A percentile compares a stretch with the other conserved stretches of the same genome.
Evolutionary conservation across 2,888 invertebrate species (phyloP).

Genomic region (Stenolophus ochropezus): DNA sequence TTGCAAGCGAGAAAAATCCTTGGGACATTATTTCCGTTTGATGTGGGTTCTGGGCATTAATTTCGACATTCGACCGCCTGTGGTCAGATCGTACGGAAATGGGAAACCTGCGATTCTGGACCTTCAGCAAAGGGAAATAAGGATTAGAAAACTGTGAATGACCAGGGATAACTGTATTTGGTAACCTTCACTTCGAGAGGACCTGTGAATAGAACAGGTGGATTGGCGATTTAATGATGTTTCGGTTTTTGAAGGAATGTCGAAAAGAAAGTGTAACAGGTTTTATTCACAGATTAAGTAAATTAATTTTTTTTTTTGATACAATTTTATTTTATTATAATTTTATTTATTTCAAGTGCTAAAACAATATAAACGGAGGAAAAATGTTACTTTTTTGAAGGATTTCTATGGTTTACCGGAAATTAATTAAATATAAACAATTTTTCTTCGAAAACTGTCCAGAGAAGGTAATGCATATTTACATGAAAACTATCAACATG

Average conservation of each 20-base stretch:
- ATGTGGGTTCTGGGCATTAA: conserved; percentile 68
- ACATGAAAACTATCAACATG: no score
- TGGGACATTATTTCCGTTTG: conserved; percentile 70
- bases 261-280: background rate
- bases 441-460: no score
- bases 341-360: no score
- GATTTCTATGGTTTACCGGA: no score
- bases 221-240: conserved; percentile 8
- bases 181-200: background rate
- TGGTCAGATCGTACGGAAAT: conserved; percentile 45
- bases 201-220: conserved; percentile 48
- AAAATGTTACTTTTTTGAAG: no score
- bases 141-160: background rate
- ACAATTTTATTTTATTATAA: no score
- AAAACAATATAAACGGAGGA: no score
- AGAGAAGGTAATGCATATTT: no score
- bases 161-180: conserved; percentile 47
- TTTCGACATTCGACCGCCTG: conserved; percentile 54
- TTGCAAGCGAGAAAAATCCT: conserved; percentile 48
- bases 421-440: no score
- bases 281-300: no score
- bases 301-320: no score
- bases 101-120: conserved; percentile 11
- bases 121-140: background rate
- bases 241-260: background rate